Percentiles rank a stretch among this genome's conserved stretches.
Evolutionary conservation across 2,888 invertebrate genomes (phyloP).

Genomic region (Aphelenchoides bicaudatus): DNA sequence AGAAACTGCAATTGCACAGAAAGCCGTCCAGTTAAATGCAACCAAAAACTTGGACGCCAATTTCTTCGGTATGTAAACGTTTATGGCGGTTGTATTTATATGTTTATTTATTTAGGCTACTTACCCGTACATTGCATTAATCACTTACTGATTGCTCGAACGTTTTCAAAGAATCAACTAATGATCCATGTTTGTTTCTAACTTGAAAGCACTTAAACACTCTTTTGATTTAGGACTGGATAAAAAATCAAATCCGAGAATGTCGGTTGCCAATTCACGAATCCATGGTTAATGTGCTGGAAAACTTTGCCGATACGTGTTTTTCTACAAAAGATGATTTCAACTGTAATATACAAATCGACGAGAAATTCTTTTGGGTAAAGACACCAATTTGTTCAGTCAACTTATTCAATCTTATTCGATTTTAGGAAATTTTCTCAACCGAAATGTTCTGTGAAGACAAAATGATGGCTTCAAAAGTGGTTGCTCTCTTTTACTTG

Average conservation of each 20-base stretch:
- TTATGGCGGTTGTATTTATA: no score
- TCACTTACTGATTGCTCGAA: conserved; percentile 30
- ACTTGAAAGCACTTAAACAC: conserved; percentile 9
- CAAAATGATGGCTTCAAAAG: conserved; percentile 22
- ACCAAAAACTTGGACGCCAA: conserved; percentile 17
- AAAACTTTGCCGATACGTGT: conserved; percentile 34
- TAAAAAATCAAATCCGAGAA: conserved; percentile 33
- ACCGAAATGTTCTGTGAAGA: conserved; percentile 34
- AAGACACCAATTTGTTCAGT: conserved; percentile 12
- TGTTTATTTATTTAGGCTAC: no score
- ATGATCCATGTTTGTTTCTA: conserved; percentile 27
- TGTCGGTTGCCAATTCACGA: conserved; percentile 37
- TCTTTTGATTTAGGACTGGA: conserved; percentile 32
- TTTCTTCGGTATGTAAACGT: no score
- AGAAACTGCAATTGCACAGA: conserved; percentile 27
- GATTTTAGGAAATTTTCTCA: conserved; percentile 36
- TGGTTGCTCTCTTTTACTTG: conserved; percentile 33
- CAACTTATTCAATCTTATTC: background rate
- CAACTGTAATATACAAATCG: conserved; percentile 31
- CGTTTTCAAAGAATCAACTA: conserved; percentile 31
- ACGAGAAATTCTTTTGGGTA: conserved; percentile 34
- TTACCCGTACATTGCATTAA: conserved; percentile 40
- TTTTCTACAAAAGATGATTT: conserved; percentile 25
- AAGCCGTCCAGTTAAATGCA: conserved; percentile 25
- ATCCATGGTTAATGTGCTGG: conserved; percentile 31